Evolutionary conservation across 1,140 invertebrate genomes (phyloP).

Genomic region (Ladona fulva): DNA sequence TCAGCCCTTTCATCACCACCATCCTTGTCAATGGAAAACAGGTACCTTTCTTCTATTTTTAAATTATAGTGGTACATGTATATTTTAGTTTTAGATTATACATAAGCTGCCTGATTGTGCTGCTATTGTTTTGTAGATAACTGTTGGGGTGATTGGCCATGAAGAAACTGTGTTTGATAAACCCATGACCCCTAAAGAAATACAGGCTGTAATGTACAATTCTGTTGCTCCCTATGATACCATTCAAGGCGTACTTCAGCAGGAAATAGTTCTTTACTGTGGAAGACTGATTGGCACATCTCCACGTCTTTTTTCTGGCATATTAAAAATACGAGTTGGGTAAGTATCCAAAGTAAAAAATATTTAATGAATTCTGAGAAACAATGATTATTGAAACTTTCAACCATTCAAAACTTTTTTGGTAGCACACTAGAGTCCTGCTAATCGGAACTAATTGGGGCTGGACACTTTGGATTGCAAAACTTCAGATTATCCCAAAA

Average conservation of each 20-base stretch:
- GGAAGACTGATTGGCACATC: constrained; percentile 85
- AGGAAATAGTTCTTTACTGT: constrained; percentile 91
- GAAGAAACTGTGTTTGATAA: constrained; percentile 95
- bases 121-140: constrained; percentile 50
- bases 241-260: constrained; percentile 93
- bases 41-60: constrained; percentile 38
- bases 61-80: neutral
- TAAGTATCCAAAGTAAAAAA: too few relatives aligned
- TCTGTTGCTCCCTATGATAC: constrained; percentile 81
- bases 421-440: too few relatives aligned
- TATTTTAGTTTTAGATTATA: neutral
- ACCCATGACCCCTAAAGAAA: constrained; percentile 89
- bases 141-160: constrained; percentile 87
- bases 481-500: too few relatives aligned
- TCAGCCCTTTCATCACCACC: constrained; percentile 95
- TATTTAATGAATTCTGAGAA: too few relatives aligned
- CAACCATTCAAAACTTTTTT: too few relatives aligned
- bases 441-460: too few relatives aligned
- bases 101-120: neutral
- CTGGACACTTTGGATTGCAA: too few relatives aligned
- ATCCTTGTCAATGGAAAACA: constrained; percentile 96
- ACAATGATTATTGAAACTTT: too few relatives aligned
- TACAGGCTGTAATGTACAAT: constrained; percentile 75
- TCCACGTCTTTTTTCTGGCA: constrained; percentile 89
- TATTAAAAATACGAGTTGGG: constrained; percentile 91